Evolutionary conservation across 2,113 vertebrate species (phyloP), one percentile per base, ranked within the genome.

Genomic region (Pachyramphus minor): DNA sequence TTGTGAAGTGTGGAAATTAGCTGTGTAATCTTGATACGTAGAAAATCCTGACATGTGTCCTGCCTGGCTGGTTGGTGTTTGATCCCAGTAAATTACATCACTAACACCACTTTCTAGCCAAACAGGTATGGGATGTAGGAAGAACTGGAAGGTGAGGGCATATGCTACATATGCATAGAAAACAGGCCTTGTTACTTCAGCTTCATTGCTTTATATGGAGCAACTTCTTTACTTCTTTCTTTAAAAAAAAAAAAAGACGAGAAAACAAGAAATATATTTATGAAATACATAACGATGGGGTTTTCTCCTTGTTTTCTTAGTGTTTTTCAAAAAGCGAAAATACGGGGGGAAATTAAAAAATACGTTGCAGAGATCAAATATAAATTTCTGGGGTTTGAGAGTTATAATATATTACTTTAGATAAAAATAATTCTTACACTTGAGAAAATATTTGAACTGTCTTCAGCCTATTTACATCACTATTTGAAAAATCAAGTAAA

Each of bases 41-140:
- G 53, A 67, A 85, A 64, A 90, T 93, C 30, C 69, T 60, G n/a
- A 41, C 2, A 0, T 22, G 21, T 39, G 5, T 83, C 33, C 71
- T 68, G 88, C 35, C 64, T 90, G 16, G 35, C 68, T 21, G 24
- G 52, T 35, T 1, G 12, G 60, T 50, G 13, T 77, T 94, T 93
- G 52, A 66, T 60, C 45, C 30, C 37, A 69, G 5, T 77, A 53
- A 74, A 4, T 94, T 74, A 33, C 35, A 50, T 27, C 77, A 87
- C 35, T 33, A 21, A 19, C 68, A 74, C 42, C 60, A 25, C 60
- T 90, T 95, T 89, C 90, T 75, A 71, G 93, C 27, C 76, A 89
- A 90, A 89, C 96, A 92, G 86, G 89, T 95, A 89, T 56, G 64
- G 83, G 64, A 20, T 84, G 89, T 56, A 71, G 86, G 83, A 95